Evolutionary conservation across 2,113 vertebrate genomes (phyloP).

Genomic region (Lota lota): DNA sequence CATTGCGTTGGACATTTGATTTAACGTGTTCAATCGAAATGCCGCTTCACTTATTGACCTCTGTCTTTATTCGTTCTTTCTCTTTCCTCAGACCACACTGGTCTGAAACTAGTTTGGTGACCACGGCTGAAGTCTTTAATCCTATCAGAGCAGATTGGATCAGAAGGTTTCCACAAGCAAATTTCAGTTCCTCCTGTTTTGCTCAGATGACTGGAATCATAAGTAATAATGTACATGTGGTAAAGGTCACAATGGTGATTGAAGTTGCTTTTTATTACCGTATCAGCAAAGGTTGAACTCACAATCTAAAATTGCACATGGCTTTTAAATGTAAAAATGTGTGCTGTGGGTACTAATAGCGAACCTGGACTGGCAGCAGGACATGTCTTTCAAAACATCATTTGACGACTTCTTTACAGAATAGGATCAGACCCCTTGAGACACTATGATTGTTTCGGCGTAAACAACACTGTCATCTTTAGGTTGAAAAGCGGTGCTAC

Average conservation of each 20-base stretch:
- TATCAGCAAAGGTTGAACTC: no score
- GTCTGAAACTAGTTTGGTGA: conserved; percentile 27
- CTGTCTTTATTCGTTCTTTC: conserved; percentile 4
- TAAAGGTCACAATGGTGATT: neutral
- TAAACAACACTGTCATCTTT: no score
- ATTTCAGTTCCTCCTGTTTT: neutral
- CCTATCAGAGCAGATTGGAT: conserved; percentile 44
- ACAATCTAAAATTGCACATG: no score
- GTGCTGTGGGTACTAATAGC: no score
- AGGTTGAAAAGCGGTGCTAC: no score
- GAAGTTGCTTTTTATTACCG: no score
- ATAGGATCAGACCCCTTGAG: no score
- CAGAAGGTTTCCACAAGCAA: neutral
- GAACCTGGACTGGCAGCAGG: neutral
- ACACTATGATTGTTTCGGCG: no score
- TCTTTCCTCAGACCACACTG: conserved; percentile 1
- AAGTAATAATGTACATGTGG: neutral
- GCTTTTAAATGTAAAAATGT: no score
- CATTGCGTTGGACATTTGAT: conserved; percentile 48
- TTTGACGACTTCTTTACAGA: no score
- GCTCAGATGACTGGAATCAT: neutral
- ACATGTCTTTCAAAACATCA: no score
- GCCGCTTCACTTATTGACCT: conserved; percentile 38
- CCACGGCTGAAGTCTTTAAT: conserved; percentile 40
- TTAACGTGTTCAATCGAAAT: conserved; percentile 44